phyloP scores from a whole-genome alignment of 1,140 invertebrate species.

The Reticulitermes speratus region DNA sequence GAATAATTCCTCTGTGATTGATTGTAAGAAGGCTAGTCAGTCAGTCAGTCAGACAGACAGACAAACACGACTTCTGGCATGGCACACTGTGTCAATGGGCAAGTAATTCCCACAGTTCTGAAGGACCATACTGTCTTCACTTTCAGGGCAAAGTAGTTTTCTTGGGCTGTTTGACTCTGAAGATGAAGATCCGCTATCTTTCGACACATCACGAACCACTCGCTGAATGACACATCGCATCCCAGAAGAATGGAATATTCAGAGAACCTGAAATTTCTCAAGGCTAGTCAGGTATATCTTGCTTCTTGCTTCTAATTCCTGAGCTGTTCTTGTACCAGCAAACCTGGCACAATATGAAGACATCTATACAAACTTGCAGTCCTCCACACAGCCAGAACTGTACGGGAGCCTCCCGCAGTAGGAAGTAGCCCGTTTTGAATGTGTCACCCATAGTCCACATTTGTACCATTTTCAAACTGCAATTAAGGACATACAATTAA shows the following conservation, averaged over 20 bases:
- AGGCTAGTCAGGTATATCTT: constrained; percentile 18
- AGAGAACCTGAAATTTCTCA: background rate
- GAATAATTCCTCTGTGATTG: background rate
- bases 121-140: too few relatives aligned
- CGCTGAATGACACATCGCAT: too few relatives aligned
- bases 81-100: too few relatives aligned
- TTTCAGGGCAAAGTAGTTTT: too few relatives aligned
- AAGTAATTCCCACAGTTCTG: too few relatives aligned
- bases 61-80: too few relatives aligned
- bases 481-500: constrained; percentile 47
- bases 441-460: constrained; percentile 96
- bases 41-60: too few relatives aligned
- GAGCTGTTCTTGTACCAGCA: constrained; percentile 49
- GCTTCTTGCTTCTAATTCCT: constrained; percentile 23
- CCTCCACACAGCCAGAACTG: constrained; percentile 96
- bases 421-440: constrained; percentile 97
- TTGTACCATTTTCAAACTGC: constrained; percentile 86
- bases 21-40: background rate
- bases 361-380: constrained; percentile 85
- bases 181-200: too few relatives aligned
- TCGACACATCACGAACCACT: too few relatives aligned
- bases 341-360: constrained; percentile 81
- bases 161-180: too few relatives aligned
- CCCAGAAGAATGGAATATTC: background rate
- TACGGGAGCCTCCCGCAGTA: constrained; percentile 81